Evolutionary conservation across 2,113 vertebrate species (phyloP).

Genomic region (Diphyllodes magnificus): DNA sequence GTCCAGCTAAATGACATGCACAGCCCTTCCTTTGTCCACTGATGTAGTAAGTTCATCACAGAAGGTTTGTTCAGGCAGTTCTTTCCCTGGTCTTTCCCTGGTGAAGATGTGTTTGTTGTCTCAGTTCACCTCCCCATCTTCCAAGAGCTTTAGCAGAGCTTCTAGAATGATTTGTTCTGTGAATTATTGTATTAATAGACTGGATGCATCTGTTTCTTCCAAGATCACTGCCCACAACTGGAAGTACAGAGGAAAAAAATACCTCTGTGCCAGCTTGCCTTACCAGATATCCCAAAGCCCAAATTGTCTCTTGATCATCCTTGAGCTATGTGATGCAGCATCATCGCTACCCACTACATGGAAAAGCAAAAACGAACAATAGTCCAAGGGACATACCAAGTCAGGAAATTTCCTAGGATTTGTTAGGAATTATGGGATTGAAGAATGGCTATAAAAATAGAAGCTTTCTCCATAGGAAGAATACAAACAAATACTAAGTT

Average conservation of each 20-base stretch:
- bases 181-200: background rate
- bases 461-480: background rate
- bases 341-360: background rate
- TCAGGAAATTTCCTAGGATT: background rate
- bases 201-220: background rate
- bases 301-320: background rate
- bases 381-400: background rate
- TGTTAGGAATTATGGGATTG: background rate
- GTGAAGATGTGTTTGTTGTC: background rate
- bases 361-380: background rate
- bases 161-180: background rate
- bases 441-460: background rate
- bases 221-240: accelerated
- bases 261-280: background rate
- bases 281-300: background rate
- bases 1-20: background rate
- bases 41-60: background rate
- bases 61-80: background rate
- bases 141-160: too few relatives aligned
- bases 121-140: background rate
- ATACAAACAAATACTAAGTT: background rate
- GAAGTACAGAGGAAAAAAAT: background rate
- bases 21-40: background rate
- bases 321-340: background rate
- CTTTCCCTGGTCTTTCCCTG: background rate